Evolutionary conservation across 2,888 invertebrate species (phyloP), one percentile per base, ranked within the genome.

Genomic region (Coleophora flavipennella): DNA sequence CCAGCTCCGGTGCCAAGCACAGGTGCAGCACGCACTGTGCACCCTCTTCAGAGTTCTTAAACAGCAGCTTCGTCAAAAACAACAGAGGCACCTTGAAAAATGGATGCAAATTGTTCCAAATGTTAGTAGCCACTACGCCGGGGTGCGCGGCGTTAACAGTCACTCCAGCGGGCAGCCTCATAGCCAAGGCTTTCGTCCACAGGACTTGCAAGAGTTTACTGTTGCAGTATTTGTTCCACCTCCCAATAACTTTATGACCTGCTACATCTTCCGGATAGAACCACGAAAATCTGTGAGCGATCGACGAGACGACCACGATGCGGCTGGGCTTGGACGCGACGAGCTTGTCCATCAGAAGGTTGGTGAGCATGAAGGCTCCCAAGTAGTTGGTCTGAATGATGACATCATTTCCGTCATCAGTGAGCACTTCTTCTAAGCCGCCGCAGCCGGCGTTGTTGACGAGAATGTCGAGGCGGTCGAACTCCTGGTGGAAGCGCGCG

Each of bases 101-200:
- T 1, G 45, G 35, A 0, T 88, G 87, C 9, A 87, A 69, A 51
- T 85, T 90, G 28, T 90, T 84, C 87, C 91, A 93, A 37, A 94
- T 93, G 14, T 91, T 91, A 0, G 92, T 92, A 61, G 90, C 90
- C 29, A 94, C 91, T 64, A 92, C 76, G 9, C 96, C 96, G 0
- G 95, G 96, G 73, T 95, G 95, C 36, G 95, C 68, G 48, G 89
- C 90, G 61, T 95, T 95, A 0, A 88, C 92, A 0, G 91, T 92
- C 0, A 95, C 89, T 3, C 89, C 90, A 9, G 53, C 51, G 1
- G 77, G 70, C 2, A 85, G 45, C 20, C 64, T 57, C 31, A 67
- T 73, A 0, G 71, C 68, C 10, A 86, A 57, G 4, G 80, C 83
- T 36, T 71, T 80, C 10, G 67, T 64, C 67, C 78, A 80, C 2